A percentile compares a stretch with the other conserved stretches of the same genome.
phyloP scores from a whole-genome alignment of 2,797 vertebrate genomes.

The Steatocranus sp. region DNA sequence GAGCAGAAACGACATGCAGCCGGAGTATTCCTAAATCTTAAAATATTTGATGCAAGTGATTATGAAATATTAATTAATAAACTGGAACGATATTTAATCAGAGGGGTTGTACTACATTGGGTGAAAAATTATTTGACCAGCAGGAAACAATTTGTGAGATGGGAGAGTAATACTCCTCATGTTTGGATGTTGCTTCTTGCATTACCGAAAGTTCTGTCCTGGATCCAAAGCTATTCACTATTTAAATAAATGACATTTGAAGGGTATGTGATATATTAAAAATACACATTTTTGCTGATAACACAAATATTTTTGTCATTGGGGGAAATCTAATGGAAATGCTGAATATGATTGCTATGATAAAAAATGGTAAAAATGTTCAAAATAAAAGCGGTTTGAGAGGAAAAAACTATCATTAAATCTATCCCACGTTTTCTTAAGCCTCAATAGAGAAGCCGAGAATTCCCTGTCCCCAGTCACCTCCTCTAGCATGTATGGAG shows the following conservation, averaged over 20 bases:
- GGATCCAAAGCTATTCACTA: not conserved
- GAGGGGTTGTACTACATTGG: not conserved
- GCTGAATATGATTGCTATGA: not conserved
- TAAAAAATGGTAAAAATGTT: not conserved
- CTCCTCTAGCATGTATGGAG: not conserved
- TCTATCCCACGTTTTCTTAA: not conserved
- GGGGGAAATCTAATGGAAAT: not conserved
- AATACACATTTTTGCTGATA: not conserved
- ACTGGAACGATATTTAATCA: not conserved
- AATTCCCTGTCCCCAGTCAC: not conserved
- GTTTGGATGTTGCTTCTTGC: not conserved
- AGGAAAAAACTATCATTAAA: not conserved
- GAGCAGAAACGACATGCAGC: not conserved
- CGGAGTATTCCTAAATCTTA: not conserved
- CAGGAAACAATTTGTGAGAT: not conserved
- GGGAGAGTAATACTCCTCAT: not conserved
- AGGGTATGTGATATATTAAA: not conserved
- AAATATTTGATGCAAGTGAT: not conserved
- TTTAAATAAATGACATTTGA: not conserved
- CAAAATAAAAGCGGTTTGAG: not conserved
- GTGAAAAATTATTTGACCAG: not conserved
- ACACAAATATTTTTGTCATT: not conserved
- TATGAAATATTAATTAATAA: not conserved
- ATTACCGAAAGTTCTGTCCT: not conserved
- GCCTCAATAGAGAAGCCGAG: fast-evolving